Percentiles rank a stretch among this genome's conserved stretches.
These are phyloP conservation scores for Diabrotica balteata DNA, from an alignment of 2,888 invertebrate species.

Conservation along the genomic window DNA sequence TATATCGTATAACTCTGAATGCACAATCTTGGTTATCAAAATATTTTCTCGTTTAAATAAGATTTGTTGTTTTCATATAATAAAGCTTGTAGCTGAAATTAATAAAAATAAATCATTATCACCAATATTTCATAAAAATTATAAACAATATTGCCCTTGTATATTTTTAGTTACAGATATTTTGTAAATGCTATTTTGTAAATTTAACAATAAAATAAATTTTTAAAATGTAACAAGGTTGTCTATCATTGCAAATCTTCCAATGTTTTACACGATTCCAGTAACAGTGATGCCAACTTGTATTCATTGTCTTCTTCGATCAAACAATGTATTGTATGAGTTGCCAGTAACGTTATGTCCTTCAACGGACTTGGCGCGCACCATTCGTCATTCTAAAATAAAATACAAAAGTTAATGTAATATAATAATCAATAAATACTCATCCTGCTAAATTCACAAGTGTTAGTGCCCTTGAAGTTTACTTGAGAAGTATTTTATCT, in stretches of 20 bases:
- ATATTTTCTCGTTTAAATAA: too few relatives aligned
- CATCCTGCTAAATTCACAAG: too few relatives aligned
- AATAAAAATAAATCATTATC: too few relatives aligned
- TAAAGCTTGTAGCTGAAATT: too few relatives aligned
- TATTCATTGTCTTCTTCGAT: constrained; percentile 57
- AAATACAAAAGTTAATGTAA: constrained; percentile 20
- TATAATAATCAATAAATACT: too few relatives aligned
- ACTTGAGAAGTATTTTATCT: too few relatives aligned
- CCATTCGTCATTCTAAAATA: constrained; percentile 55
- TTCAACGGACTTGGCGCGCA: constrained; percentile 53
- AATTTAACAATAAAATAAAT: constrained; percentile 2
- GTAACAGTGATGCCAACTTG: constrained; percentile 61
- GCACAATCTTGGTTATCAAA: too few relatives aligned
- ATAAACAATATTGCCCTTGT: not conserved
- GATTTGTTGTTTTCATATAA: too few relatives aligned
- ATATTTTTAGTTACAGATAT: constrained; percentile 1
- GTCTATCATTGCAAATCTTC: constrained; percentile 35
- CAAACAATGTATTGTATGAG: constrained; percentile 58
- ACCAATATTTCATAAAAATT: too few relatives aligned
- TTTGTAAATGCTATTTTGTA: constrained; percentile 2
- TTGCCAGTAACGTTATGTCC: constrained; percentile 57
- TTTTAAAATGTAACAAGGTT: not conserved
- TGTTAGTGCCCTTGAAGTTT: too few relatives aligned
- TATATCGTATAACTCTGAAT: too few relatives aligned
- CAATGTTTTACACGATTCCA: constrained; percentile 61